Evolutionary conservation across 2,888 invertebrate genomes (phyloP).

Genomic region (Drosophila basisetae): DNA sequence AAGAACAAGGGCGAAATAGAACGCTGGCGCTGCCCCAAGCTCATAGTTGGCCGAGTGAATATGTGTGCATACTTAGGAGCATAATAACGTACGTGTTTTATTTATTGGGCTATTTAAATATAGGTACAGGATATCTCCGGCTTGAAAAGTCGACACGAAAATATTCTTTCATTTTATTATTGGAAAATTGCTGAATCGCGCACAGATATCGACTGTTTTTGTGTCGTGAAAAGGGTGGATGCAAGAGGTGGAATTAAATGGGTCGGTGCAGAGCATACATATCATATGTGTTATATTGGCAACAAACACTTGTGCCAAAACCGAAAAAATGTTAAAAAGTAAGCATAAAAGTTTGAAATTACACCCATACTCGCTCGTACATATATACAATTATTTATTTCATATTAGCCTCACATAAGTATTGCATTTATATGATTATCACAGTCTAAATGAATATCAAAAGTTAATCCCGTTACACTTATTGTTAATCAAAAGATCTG

Average conservation of each 20-base stretch:
- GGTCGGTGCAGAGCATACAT: slow-evolving; percentile 1
- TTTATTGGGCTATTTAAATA: not conserved
- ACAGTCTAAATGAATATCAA: not conserved
- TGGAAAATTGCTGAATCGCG: slow-evolving; percentile 55
- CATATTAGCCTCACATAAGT: slow-evolving; percentile 23
- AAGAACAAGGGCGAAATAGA: not conserved
- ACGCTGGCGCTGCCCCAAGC: not conserved
- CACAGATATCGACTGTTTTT: slow-evolving; percentile 39
- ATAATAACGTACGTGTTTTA: not conserved
- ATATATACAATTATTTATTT: slow-evolving; percentile 23
- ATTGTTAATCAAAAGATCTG: not conserved
- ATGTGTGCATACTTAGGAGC: not conserved
- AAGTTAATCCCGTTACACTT: not conserved
- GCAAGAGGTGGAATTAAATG: slow-evolving; percentile 11
- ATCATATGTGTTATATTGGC: slow-evolving; percentile 36
- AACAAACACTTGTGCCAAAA: slow-evolving; percentile 7
- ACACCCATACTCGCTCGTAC: slow-evolving; percentile 36
- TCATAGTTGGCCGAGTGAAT: not conserved
- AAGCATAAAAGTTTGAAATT: slow-evolving; percentile 54
- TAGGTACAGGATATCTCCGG: not conserved
- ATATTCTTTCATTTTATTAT: slow-evolving; percentile 23
- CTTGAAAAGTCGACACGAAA: not conserved
- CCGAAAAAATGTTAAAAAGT: slow-evolving; percentile 40
- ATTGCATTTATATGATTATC: not conserved
- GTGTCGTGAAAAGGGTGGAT: not conserved